A percentile compares a stretch with the other conserved stretches of the same genome.
Evolutionary conservation across 2,113 vertebrate genomes (phyloP).

Genomic region (Patagioenas fasciata): DNA sequence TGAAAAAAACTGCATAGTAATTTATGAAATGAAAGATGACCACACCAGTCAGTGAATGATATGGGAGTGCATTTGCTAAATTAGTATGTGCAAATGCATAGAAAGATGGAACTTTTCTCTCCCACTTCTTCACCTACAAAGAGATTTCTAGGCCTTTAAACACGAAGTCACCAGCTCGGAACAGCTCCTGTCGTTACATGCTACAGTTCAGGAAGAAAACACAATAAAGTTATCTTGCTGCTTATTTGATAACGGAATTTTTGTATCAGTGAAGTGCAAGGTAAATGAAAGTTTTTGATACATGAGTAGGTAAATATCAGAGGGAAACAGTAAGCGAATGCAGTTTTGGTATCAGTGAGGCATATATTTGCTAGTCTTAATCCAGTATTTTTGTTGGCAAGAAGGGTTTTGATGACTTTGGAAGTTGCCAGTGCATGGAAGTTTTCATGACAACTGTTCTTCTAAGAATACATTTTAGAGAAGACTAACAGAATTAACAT

Average conservation of each 20-base stretch:
- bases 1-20: constrained; percentile 81
- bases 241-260: constrained; percentile 10
- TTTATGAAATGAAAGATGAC: constrained; percentile 76
- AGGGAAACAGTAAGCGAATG: not conserved
- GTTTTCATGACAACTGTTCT: constrained; percentile 10
- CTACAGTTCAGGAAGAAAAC: not conserved
- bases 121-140: constrained; percentile 7
- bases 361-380: not conserved
- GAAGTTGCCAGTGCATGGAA: not conserved
- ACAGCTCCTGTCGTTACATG: not conserved
- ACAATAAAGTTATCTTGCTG: constrained; percentile 55
- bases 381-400: not conserved
- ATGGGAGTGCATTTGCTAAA: constrained; percentile 56
- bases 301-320: not conserved
- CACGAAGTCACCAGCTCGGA: not conserved
- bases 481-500: constrained; percentile 31
- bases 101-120: constrained; percentile 31
- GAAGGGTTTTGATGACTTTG: not conserved
- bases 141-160: not conserved
- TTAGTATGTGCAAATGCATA: constrained; percentile 63
- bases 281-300: constrained; percentile 16
- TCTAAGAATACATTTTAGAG: constrained; percentile 23
- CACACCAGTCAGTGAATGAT: constrained; percentile 2
- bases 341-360: not conserved
- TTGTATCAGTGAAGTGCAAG: constrained; percentile 39